Evolutionary conservation across 2,113 vertebrate genomes (phyloP), one percentile per base, ranked within the genome.

Genomic region (Megalops atlanticus): DNA sequence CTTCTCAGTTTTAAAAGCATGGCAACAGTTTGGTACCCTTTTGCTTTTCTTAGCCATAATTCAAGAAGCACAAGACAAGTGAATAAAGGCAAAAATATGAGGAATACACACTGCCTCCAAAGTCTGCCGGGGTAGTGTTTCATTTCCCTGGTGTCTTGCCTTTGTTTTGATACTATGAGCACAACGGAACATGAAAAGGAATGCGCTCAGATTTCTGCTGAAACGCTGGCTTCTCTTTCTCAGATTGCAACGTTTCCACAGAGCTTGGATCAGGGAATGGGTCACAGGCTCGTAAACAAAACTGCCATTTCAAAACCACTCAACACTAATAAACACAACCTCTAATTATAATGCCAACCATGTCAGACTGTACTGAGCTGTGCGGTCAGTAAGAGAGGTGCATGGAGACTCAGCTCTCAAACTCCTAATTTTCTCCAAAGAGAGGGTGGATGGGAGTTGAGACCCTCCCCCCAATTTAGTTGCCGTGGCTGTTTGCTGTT

Each of bases 401-500:
- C 75, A 43, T 16, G 8, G 33, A 40, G 52, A 38, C 54, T 68
- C 43, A 47, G 7, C 41, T 45, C 45, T 52, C 45, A 52, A 76
- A 64, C 24, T 64, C 31, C n/a, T 12, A 24, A 64, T 64, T 64
- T 64, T 64, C 11, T 64, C 58, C 6, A 4, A 3, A 24, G n/a
- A 27, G 39, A 27, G 64, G 69, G 18, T 41, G 39, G 43, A 21
- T 64, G 24, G n/a, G 2, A 49, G 2, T 6, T 16, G 2, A 4
- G 21, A 24, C 52, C 52, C 21, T 24, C 52, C 52, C 52, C 54
- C 54, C 80, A 76, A 81, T 64, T 80, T 71, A 24, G 38, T 45
- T 79, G 24, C 35, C 76, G 18, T 70, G 4, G 40, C 72, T 1
- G 2, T 84, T 80, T 81, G 64, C 52, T 45, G 84, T 77, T 73